These are phyloP conservation scores for Caenorhabditis macrosperma DNA, from an alignment of 2,888 invertebrate genomes.

Conservation along the genomic window DNA sequence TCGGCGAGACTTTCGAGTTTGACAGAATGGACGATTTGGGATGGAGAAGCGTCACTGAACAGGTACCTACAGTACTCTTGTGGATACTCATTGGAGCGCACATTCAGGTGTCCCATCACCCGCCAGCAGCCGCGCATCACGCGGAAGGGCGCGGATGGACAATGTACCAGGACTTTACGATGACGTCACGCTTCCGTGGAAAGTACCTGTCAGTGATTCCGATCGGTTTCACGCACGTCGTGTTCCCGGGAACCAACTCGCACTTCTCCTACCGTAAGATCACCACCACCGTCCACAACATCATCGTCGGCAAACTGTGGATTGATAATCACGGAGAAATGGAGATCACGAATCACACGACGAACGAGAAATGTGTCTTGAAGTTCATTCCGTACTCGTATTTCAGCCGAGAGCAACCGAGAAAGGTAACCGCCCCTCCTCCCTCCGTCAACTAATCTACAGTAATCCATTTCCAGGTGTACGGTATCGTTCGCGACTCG, in stretches of 20 bases:
- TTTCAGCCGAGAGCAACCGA: constrained; percentile 95
- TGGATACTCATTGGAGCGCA: not conserved
- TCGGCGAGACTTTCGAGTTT: constrained; percentile 87
- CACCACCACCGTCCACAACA: constrained; percentile 98
- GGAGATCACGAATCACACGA: constrained; percentile 92
- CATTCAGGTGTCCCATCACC: constrained; percentile 91
- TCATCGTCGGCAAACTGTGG: constrained; percentile 99
- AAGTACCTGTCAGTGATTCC: constrained; percentile 91
- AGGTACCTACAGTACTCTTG: constrained; percentile 83
- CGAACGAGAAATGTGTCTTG: constrained; percentile 94
- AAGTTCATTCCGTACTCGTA: constrained; percentile 99
- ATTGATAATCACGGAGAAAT: constrained; percentile 99
- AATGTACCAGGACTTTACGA: constrained; percentile 93
- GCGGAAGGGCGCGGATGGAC: constrained; percentile 92
- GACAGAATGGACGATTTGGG: constrained; percentile 95
- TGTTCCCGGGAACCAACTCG: constrained; percentile 83
- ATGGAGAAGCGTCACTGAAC: constrained; percentile 95
- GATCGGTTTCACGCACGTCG: constrained; percentile 85
- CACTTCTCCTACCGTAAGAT: constrained; percentile 96
- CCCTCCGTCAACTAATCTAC: too few species aligned
- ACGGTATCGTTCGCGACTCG: constrained; percentile 85
- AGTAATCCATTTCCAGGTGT: constrained; percentile 83
- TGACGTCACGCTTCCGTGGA: constrained; percentile 95
- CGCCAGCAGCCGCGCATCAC: constrained; percentile 96
- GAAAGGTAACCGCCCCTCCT: too few species aligned